Evolutionary conservation across 2,797 vertebrate genomes (phyloP).

Genomic region (Rhabdophis nuchalis): DNA sequence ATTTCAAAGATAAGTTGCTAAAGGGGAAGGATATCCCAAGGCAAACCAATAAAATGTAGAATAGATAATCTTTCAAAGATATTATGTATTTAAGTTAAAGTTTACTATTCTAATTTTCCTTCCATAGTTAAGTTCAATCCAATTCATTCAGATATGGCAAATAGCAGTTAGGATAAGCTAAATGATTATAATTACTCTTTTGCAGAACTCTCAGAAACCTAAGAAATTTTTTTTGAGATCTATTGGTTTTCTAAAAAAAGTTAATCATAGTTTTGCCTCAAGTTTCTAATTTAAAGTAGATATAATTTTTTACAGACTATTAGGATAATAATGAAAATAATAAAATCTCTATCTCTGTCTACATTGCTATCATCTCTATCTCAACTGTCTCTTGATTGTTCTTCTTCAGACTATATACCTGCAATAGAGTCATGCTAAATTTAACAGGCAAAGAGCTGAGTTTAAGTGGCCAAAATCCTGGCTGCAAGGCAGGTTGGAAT

Average conservation of each 20-base stretch:
- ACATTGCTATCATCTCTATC: not conserved
- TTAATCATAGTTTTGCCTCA: not conserved
- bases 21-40: not conserved
- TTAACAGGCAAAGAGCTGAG: not conserved
- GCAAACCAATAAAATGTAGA: not conserved
- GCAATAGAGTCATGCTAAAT: not conserved
- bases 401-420: conserved; percentile 38
- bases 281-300: not conserved
- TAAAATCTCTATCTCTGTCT: not conserved
- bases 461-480: not conserved
- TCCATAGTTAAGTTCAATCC: not conserved
- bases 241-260: not conserved
- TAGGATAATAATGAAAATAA: not conserved
- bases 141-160: not conserved
- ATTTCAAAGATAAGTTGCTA: not conserved
- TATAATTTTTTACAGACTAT: not conserved
- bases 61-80: not conserved
- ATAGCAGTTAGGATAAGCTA: not conserved
- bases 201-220: not conserved
- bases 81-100: not conserved
- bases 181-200: not conserved
- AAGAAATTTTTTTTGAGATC: not conserved
- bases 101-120: not conserved
- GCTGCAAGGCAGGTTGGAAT: not conserved
- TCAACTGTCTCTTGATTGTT: not conserved